Percentiles rank a stretch among this genome's conserved stretches.
These are phyloP conservation scores for Brachionus rotundiformis DNA, from an alignment of 1,140 invertebrate species.

Conservation along the genomic window DNA sequence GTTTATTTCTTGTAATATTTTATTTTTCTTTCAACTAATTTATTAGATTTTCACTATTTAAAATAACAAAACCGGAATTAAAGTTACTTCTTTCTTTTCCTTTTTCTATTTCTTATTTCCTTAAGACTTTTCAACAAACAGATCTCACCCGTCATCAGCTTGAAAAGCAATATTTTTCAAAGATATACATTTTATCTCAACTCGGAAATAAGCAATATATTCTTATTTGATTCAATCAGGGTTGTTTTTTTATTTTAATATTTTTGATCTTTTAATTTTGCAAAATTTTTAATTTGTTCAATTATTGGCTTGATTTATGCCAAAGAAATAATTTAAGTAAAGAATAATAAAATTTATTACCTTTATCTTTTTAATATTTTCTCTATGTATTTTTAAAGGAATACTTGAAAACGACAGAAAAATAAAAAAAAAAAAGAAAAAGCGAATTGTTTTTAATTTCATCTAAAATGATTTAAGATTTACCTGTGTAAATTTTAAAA, in stretches of 20 bases:
- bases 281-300: no score
- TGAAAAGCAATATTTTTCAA: neutral
- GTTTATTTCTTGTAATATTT: slow-evolving; percentile 1
- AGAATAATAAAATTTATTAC: neutral
- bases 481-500: slow-evolving; percentile 38
- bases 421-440: neutral
- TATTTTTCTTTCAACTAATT: neutral
- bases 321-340: neutral
- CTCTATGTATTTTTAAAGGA: no score
- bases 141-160: neutral
- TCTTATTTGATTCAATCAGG: neutral
- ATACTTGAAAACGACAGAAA: slow-evolving; percentile 36
- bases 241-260: neutral
- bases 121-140: neutral
- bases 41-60: neutral
- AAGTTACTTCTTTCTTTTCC: neutral
- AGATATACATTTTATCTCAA: neutral
- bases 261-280: no score
- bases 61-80: neutral
- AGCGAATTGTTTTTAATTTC: slow-evolving; percentile 3
- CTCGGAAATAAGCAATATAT: no score
- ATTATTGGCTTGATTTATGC: neutral
- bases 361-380: neutral
- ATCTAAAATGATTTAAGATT: slow-evolving; percentile 34
- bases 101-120: slow-evolving; percentile 15